A percentile compares a stretch with the other conserved stretches of the same genome.
phyloP scores from a whole-genome alignment of 1,140 invertebrate species.

The Dolichoris vasculosae region DNA sequence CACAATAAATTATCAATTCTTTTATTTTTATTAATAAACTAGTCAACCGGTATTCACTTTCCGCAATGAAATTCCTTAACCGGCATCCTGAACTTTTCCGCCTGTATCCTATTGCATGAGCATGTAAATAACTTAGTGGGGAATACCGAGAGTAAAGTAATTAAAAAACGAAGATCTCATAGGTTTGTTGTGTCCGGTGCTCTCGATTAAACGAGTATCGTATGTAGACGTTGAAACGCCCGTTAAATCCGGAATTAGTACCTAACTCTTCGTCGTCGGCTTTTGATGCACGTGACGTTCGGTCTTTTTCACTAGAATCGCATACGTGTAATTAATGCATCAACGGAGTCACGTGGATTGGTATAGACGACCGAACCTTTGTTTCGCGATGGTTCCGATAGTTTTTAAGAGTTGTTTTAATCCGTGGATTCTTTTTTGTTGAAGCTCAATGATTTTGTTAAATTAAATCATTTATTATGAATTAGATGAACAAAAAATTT shows the following conservation, averaged over 20 bases:
- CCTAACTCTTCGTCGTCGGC: background rate
- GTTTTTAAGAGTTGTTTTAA: background rate
- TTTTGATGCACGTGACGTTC: background rate
- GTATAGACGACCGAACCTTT: background rate
- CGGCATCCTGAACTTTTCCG: too few species aligned
- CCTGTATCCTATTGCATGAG: background rate
- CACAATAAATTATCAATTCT: too few species aligned
- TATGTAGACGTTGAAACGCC: background rate
- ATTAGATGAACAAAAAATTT: too few species aligned
- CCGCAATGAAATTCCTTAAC: too few species aligned
- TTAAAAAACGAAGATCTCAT: background rate
- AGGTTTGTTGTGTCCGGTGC: too few species aligned
- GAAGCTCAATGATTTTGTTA: too few species aligned
- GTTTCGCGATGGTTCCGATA: background rate
- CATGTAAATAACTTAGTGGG: background rate
- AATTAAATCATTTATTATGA: too few species aligned
- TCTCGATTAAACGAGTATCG: background rate
- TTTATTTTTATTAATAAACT: too few species aligned
- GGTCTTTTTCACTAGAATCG: background rate
- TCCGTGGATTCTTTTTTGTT: background rate
- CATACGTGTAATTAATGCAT: background rate
- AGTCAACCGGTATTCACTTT: too few species aligned
- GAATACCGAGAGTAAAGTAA: background rate
- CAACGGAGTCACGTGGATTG: background rate
- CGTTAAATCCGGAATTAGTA: background rate